These are phyloP conservation scores for Gadopsis marmoratus DNA, from an alignment of 2,797 vertebrate genomes.

Conservation along the genomic window DNA sequence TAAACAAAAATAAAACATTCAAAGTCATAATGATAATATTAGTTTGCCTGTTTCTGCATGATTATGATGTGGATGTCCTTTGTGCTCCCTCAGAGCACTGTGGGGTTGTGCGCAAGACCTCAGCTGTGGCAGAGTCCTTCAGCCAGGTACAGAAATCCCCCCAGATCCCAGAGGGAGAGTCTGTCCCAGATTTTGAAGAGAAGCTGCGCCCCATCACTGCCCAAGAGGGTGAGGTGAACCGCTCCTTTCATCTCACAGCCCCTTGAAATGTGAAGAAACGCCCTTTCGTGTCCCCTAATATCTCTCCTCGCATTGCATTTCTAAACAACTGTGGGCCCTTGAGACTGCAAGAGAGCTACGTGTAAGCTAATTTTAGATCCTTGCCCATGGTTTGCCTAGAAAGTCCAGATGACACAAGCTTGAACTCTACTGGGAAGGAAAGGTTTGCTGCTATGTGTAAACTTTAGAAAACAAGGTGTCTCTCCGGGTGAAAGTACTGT, in stretches of 20 bases:
- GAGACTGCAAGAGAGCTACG: constrained; percentile 24
- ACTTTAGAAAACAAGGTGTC: constrained; percentile 32
- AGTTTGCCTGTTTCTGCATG: constrained; percentile 8
- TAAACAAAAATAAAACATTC: neutral
- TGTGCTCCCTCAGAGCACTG: constrained; percentile 41
- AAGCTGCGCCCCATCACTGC: constrained; percentile 73
- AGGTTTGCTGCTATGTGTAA: constrained; percentile 30
- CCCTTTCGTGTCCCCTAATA: constrained; percentile 24
- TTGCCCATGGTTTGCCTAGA: constrained; percentile 36
- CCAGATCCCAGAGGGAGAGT: constrained; percentile 74
- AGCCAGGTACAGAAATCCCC: constrained; percentile 73
- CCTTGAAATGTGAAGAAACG: constrained; percentile 32
- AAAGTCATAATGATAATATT: constrained; percentile 1
- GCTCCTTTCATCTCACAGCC: constrained; percentile 19
- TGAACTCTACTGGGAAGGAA: constrained; percentile 26
- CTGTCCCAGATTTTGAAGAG: constrained; percentile 81
- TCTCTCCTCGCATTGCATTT: constrained; percentile 22
- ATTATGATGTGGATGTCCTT: constrained; percentile 28
- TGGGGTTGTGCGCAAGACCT: constrained; percentile 68
- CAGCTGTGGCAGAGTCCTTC: constrained; percentile 73
- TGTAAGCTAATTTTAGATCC: constrained; percentile 59
- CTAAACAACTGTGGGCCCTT: constrained; percentile 44
- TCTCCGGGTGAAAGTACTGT: neutral
- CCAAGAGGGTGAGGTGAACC: constrained; percentile 65
- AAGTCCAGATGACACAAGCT: constrained; percentile 47